phyloP scores from a whole-genome alignment of 2,113 vertebrate species.

The Sus scrofa region T2T-Sscrofa CM000823.6:35017001-35017500 shows the following conservation, averaged over 20 bases:
- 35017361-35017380: neutral
- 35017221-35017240: neutral
- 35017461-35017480: neutral
- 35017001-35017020: neutral
- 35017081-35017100: neutral
- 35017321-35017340: neutral
- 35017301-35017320: neutral
- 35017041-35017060: neutral
- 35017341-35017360: constrained; percentile 10
- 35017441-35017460: neutral
- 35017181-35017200: neutral
- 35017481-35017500: neutral
- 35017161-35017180: neutral
- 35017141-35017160: neutral
- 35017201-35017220: neutral
- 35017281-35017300: neutral
- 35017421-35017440: neutral
- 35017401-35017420: constrained; percentile 10
- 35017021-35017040: neutral
- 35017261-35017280: neutral
- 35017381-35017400: neutral
- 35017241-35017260: neutral
- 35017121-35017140: neutral
- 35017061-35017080: neutral
- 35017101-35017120: neutral